Percentiles rank a stretch among this genome's conserved stretches.
Evolutionary conservation across 2,888 invertebrate genomes (phyloP).

Genomic region (Antheraea assamensis): DNA sequence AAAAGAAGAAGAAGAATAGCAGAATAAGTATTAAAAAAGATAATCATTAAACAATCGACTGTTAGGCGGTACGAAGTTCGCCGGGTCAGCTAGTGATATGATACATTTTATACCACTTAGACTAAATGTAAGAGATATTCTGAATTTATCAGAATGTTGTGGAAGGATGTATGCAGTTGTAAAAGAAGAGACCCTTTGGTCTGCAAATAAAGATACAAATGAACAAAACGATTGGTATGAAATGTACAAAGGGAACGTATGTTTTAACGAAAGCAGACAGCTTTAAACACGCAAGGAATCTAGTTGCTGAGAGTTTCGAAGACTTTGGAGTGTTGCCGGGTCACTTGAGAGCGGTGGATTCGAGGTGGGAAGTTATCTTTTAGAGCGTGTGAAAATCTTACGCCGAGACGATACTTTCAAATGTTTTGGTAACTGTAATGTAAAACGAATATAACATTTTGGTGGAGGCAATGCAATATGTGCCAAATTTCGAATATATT

Average conservation of each 20-base stretch:
- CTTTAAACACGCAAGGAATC: conserved; percentile 23
- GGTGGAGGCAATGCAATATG: neutral
- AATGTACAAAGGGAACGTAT: conserved; percentile 43
- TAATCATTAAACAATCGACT: too few relatives aligned
- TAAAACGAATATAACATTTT: too few relatives aligned
- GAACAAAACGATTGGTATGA: conserved; percentile 35
- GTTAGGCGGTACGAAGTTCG: too few relatives aligned
- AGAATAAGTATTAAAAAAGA: too few relatives aligned
- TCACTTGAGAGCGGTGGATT: conserved; percentile 32
- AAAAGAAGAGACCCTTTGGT: conserved; percentile 47
- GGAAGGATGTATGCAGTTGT: conserved; percentile 42
- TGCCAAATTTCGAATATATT: neutral
- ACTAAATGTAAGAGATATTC: conserved; percentile 41
- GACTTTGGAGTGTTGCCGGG: conserved; percentile 34
- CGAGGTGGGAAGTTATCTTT: conserved; percentile 46
- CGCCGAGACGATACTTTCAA: neutral
- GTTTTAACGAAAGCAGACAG: conserved; percentile 26
- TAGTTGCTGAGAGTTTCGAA: conserved; percentile 25
- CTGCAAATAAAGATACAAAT: conserved; percentile 34
- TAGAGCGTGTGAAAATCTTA: conserved; percentile 28
- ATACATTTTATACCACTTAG: conserved; percentile 42
- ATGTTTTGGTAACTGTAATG: neutral
- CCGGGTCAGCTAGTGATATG: conserved; percentile 47
- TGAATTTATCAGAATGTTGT: conserved; percentile 45
- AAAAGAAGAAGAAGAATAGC: too few relatives aligned